Evolutionary conservation across 92 coral and sea anemone genomes (phyloP).

Genomic region (Paramuricea clavata): DNA sequence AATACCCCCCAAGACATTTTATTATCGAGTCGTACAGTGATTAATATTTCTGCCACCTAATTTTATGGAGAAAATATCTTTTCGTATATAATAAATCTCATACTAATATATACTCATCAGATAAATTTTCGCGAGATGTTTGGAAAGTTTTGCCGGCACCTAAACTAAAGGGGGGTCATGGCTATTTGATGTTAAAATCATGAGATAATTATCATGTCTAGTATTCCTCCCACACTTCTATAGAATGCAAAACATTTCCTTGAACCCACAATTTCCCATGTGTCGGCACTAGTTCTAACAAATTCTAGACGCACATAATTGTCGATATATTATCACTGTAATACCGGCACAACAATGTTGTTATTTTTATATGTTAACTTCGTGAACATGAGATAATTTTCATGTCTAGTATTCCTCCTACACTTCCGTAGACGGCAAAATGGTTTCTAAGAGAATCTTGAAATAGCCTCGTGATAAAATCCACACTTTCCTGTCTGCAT

Average conservation of each 20-base stretch:
- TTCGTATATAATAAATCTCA: no score
- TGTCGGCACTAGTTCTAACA: neutral
- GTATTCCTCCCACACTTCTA: constrained; percentile 9
- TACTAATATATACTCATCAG: no score
- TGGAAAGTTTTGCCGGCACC: no score
- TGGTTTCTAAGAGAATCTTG: neutral
- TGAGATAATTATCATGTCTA: constrained; percentile 8
- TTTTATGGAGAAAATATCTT: no score
- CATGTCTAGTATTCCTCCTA: constrained; percentile 18
- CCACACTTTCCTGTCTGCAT: constrained; percentile 5
- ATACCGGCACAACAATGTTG: neutral
- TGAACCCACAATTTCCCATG: neutral
- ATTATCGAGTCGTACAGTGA: no score
- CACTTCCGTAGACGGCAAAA: neutral
- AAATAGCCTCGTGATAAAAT: neutral
- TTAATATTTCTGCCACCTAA: no score
- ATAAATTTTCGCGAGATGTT: no score
- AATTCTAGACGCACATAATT: neutral
- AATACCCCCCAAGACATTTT: no score
- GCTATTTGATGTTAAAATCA: neutral
- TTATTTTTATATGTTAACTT: no score
- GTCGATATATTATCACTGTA: neutral
- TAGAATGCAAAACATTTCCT: neutral
- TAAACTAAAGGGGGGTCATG: no score
- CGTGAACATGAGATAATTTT: neutral